Evolutionary conservation across 2,888 invertebrate genomes (phyloP), one percentile per base, ranked within the genome.

Genomic region (Ochropacha duplaris): DNA sequence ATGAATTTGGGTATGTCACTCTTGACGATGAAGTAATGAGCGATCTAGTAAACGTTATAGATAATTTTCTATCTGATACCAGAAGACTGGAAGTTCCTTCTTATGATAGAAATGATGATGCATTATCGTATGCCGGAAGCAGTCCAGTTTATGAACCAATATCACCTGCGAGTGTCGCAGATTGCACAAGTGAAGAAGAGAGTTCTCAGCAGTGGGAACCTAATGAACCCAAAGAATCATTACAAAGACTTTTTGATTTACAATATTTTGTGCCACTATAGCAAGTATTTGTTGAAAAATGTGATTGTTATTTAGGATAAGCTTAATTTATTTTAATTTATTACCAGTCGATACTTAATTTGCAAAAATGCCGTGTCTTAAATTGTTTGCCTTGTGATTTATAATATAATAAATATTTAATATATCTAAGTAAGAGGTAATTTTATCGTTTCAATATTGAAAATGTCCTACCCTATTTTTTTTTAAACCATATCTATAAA

Each of bases 101-200:
- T 19, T 54, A 67, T 31, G 26, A 65, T 16, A 22, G 54, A 44
- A 54, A n/a, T 26, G 54, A n/a, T 26, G 54, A 59, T 26, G 28
- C 64, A 14, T 56, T 28, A 16, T 51, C 22, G n/a, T 59, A 52
- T 28, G 62, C n/a, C 31, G 56, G 62, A 49, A 57, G 14, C 44
- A 66, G 56, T 54, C 69, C 71, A 0, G 61, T 77, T 9, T 86
- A 86, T 58, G 88, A 88, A 64, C 85, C 86, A 0, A 80, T 88
- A 59, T 87, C 87, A 16, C 86, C 88, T n/a, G 82, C 78, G 14
- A 80, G 78, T 54, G 54, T 64, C 28, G 64, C 64, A 39, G 76
- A 76, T 55, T 58, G 54, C 28, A 62, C 61, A 14, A 64, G 65
- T 54, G 71, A 74, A 19, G 71, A 68, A 24, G 60, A 90, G 77